Evolutionary conservation across 2,797 vertebrate species (phyloP).

Genomic region (Pogonophryne albipinna): DNA sequence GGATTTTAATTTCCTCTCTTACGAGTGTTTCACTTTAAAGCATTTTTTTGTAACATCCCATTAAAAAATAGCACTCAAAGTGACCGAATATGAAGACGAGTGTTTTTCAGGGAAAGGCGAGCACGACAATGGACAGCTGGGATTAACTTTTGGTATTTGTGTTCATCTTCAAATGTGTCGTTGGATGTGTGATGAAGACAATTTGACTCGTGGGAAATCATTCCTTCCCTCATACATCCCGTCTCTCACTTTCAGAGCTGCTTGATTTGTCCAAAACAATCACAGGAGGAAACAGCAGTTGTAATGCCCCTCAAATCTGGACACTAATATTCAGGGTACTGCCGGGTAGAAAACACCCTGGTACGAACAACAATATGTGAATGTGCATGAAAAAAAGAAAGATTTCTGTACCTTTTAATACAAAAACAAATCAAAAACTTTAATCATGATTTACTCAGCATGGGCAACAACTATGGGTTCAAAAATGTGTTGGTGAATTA

Average conservation of each 20-base stretch:
- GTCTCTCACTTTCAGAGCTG: slow-evolving; percentile 67
- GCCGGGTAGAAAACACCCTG: slow-evolving; percentile 43
- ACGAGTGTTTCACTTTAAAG: slow-evolving; percentile 68
- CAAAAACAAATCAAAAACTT: slow-evolving; percentile 58
- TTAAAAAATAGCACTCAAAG: slow-evolving; percentile 57
- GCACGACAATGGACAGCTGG: slow-evolving; percentile 56
- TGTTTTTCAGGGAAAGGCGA: slow-evolving; percentile 53
- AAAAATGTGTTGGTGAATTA: slow-evolving; percentile 76
- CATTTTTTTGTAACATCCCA: slow-evolving; percentile 58
- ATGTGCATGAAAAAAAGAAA: slow-evolving; percentile 65
- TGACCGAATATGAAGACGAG: slow-evolving; percentile 64
- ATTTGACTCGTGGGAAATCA: slow-evolving; percentile 66
- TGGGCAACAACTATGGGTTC: slow-evolving; percentile 69
- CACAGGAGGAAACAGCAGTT: slow-evolving; percentile 83
- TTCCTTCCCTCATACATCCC: slow-evolving; percentile 64
- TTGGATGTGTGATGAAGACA: slow-evolving; percentile 60
- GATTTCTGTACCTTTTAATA: slow-evolving; percentile 75
- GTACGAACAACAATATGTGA: slow-evolving; percentile 63
- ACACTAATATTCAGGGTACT: slow-evolving; percentile 68
- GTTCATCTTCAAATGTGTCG: slow-evolving; percentile 49
- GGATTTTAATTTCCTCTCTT: slow-evolving; percentile 36
- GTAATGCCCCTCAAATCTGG: slow-evolving; percentile 80
- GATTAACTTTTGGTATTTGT: slow-evolving; percentile 73
- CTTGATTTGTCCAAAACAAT: slow-evolving; percentile 81
- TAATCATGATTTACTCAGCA: slow-evolving; percentile 74